Base-by-base conservation (phyloP, 2,888 invertebrate genomes). In the Brenthis ino region DNA sequence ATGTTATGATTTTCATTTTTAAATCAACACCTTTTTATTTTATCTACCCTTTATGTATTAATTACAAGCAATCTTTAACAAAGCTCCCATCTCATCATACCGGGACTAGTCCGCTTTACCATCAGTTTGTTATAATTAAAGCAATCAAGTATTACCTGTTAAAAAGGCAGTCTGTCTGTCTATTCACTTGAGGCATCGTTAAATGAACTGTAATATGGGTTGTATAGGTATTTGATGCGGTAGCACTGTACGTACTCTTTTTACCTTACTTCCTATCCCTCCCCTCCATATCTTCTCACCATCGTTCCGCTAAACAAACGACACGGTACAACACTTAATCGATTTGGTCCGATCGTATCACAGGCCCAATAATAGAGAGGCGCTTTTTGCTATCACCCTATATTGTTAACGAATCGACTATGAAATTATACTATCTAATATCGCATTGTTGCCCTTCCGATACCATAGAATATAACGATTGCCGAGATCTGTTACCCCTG, bases 221-320 rank as follows among this genome's bases (percentile, higher is more conserved):
- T 75, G 75, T 79, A 76, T 77, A 74, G 74, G 74, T 65, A 37
- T 67, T 73, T 82, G 85, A 80, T 79, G 79, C 71, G 76, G 81
- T 81, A 81, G 79, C 70, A 78, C 2, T 11, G 37, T 43, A 82
- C 85, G 85, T 86, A 85, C 79, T 84, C 82, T 82, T 80, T 75
- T 75, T 76, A 69, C 72, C 66, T 72, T 60, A 47, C 57, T 43
- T 57, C 61, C 68, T 20, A 67, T 71, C 72, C 66, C 67, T 72
- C 72, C 65, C 64, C 71, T 74, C 50, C 64, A 68, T 51, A 67
- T 60, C 60, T 60, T 69, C 64, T 73, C 75, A 75, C 76, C 75
- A 84, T 83, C 85, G 89, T 89, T 89, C 87, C 87, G 83, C 88
- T 91, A 91, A 91, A 90, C 92, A 91, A 92, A 92, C 91, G 88